phyloP scores from a whole-genome alignment of 2,797 vertebrate species.

The Fistularia tabacaria region DNA sequence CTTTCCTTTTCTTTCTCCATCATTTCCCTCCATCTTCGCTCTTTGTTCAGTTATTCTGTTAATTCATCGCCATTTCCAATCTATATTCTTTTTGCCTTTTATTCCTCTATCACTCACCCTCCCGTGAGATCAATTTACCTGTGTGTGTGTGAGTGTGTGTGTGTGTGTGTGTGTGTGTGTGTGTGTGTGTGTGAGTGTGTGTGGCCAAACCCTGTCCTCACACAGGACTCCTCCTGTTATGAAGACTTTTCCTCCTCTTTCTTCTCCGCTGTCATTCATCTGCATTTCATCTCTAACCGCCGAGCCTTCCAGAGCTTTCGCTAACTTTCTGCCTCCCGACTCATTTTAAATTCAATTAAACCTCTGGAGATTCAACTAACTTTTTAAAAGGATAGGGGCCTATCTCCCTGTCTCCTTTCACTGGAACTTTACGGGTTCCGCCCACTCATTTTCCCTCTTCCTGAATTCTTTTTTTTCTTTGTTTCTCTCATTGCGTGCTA shows the following conservation, averaged over 20 bases:
- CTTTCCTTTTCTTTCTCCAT: constrained; percentile 9
- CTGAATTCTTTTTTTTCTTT: constrained; percentile 14
- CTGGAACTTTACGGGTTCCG: constrained; percentile 54
- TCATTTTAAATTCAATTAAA: constrained; percentile 75
- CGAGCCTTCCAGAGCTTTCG: constrained; percentile 53
- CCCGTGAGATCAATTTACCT: constrained; percentile 76
- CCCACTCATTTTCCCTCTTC: constrained; percentile 34
- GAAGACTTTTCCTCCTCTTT: constrained; percentile 50
- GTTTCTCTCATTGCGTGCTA: constrained; percentile 31
- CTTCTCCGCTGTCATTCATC: constrained; percentile 60
- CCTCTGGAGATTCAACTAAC: constrained; percentile 74
- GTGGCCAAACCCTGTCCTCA: constrained; percentile 51
- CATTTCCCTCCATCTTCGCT: constrained; percentile 2
- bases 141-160: constrained; percentile 2
- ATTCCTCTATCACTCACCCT: constrained; percentile 42
- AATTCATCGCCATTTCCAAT: constrained; percentile 31
- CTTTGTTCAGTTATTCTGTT: constrained; percentile 41
- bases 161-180: no score
- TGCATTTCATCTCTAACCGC: constrained; percentile 58
- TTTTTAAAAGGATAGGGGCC: constrained; percentile 68
- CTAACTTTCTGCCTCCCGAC: constrained; percentile 64
- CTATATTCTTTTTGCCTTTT: constrained; percentile 36
- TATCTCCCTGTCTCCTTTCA: constrained; percentile 63
- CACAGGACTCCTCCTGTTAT: constrained; percentile 45
- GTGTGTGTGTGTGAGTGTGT: not conserved